Evolutionary conservation across 2,797 vertebrate species (phyloP).

Genomic region (Echeneis naucrates): DNA sequence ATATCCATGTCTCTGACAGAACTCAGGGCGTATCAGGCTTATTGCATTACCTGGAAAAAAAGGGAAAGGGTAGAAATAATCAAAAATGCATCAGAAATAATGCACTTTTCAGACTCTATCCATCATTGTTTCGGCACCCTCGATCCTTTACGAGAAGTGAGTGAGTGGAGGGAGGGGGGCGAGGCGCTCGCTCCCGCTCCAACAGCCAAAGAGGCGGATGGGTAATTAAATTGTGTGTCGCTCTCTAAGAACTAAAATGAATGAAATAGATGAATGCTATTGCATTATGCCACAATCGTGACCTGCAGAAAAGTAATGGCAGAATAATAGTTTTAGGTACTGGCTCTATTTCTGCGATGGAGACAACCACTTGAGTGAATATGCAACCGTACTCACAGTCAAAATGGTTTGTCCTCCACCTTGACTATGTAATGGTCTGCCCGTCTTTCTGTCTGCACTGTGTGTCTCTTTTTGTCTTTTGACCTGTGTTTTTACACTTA

Average conservation of each 20-base stretch:
- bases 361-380: conserved; percentile 81
- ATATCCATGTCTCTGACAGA: conserved; percentile 85
- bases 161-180: conserved; percentile 70
- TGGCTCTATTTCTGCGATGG: conserved; percentile 76
- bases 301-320: conserved; percentile 85
- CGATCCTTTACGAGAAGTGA: conserved; percentile 84
- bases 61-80: conserved; percentile 85
- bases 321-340: conserved; percentile 83
- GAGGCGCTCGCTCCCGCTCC: conserved; percentile 75
- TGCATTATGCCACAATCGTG: conserved; percentile 84
- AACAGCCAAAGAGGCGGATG: conserved; percentile 79
- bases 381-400: conserved; percentile 72
- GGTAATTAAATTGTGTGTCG: conserved; percentile 86
- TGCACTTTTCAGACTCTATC: conserved; percentile 89
- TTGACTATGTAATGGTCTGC: conserved; percentile 63
- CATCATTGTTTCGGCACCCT: conserved; percentile 87
- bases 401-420: conserved; percentile 73
- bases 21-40: conserved; percentile 80
- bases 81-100: conserved; percentile 88
- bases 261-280: conserved; percentile 85
- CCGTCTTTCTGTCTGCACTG: conserved; percentile 55
- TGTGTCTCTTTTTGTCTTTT: conserved; percentile 25
- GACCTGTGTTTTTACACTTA: conserved; percentile 23
- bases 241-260: conserved; percentile 85
- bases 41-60: conserved; percentile 84